These are phyloP conservation scores for Athripsodes cinereus DNA, from an alignment of 2,888 invertebrate species.

Conservation along the genomic window DNA sequence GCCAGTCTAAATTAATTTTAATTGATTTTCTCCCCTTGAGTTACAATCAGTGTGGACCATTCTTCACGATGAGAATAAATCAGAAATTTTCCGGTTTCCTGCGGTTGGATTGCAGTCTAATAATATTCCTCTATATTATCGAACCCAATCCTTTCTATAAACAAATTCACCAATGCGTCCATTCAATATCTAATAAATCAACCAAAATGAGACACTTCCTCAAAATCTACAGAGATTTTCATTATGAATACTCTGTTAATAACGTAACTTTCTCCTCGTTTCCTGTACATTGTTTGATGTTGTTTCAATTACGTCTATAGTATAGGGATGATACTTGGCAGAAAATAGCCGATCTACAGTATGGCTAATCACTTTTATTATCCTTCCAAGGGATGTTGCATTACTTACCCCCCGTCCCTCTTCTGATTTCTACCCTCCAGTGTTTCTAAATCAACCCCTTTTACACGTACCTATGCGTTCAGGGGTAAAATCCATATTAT, in stretches of 20 bases:
- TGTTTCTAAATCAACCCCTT: constrained; percentile 1
- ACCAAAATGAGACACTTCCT: neutral
- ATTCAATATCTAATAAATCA: neutral
- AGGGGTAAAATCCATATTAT: constrained; percentile 4
- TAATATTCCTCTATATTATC: neutral
- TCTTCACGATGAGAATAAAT: constrained; percentile 15
- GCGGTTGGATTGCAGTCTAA: constrained; percentile 14
- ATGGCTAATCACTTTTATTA: constrained; percentile 27
- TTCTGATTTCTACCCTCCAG: neutral
- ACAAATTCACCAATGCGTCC: constrained; percentile 19
- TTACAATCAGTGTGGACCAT: constrained; percentile 7
- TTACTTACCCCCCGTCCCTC: constrained; percentile 10
- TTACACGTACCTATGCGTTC: constrained; percentile 7
- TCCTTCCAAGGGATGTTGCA: constrained; percentile 23
- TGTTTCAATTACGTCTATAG: neutral
- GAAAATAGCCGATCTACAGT: constrained; percentile 7
- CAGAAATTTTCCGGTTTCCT: constrained; percentile 15
- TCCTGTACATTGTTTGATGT: neutral
- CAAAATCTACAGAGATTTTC: neutral
- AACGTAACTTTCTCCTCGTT: neutral
- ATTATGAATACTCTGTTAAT: neutral
- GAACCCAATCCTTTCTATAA: constrained; percentile 19
- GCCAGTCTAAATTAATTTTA: constrained; percentile 1
- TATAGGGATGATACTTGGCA: neutral
- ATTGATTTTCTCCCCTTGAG: constrained; percentile 7